phyloP scores from a whole-genome alignment of 2,797 vertebrate genomes.

The Hydrolagus colliei region DNA sequence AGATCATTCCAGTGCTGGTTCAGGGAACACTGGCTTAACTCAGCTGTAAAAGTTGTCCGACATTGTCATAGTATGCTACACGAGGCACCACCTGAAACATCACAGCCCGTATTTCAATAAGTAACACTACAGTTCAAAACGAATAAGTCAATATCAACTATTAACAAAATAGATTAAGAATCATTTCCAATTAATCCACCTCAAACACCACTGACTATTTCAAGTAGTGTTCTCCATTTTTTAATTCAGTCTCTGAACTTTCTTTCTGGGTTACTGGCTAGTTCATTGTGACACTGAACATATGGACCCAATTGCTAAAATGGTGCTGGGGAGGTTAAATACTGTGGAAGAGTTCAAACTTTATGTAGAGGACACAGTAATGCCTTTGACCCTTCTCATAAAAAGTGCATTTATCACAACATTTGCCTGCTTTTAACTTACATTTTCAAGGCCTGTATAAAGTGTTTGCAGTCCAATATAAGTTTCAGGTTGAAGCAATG shows the following conservation, averaged over 20 bases:
- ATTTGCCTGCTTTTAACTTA: constrained; percentile 72
- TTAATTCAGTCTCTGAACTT: background rate
- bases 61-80: too few relatives aligned
- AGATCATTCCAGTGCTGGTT: too few relatives aligned
- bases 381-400: constrained; percentile 81
- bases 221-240: background rate
- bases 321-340: constrained; percentile 68
- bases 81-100: too few relatives aligned
- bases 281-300: constrained; percentile 47
- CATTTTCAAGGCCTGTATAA: constrained; percentile 73
- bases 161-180: background rate
- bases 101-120: too few relatives aligned
- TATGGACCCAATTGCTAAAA: constrained; percentile 82
- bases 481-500: constrained; percentile 72
- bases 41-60: too few relatives aligned
- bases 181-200: background rate
- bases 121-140: too few relatives aligned
- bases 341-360: constrained; percentile 64
- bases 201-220: background rate
- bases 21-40: too few relatives aligned
- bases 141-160: background rate
- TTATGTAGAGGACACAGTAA: constrained; percentile 77
- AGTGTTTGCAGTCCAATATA: constrained; percentile 79
- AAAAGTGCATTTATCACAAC: constrained; percentile 85
- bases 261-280: background rate